Conservation (phyloP, 2,888 invertebrate genomes). For the Icerya purchasi region DNA sequence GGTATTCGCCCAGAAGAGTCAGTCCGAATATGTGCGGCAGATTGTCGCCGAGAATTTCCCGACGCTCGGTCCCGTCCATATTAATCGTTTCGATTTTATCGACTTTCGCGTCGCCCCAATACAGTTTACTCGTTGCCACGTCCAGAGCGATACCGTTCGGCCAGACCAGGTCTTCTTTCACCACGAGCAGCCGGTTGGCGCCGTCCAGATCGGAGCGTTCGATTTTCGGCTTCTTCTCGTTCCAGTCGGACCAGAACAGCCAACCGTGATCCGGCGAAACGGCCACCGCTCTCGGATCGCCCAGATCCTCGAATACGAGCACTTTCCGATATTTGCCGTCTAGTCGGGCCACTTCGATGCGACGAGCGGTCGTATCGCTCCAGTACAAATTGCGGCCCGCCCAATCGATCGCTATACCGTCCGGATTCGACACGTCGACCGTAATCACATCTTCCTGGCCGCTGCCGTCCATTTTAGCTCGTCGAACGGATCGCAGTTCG, state of each 20-base stretch:
- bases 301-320: constrained; percentile 59
- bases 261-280: constrained; percentile 68
- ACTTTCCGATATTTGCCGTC: constrained; percentile 48
- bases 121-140: constrained; percentile 39
- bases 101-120: constrained; percentile 79
- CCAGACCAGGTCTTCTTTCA: constrained; percentile 57
- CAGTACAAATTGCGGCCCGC: constrained; percentile 70
- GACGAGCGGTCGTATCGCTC: constrained; percentile 73
- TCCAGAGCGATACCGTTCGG: constrained; percentile 64
- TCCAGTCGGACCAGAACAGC: constrained; percentile 92
- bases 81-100: constrained; percentile 70
- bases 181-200: constrained; percentile 37
- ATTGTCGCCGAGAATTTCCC: constrained; percentile 56
- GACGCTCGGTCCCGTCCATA: constrained; percentile 59
- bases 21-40: constrained; percentile 76
- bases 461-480: constrained; percentile 60
- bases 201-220: constrained; percentile 72
- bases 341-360: constrained; percentile 69
- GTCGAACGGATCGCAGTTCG: constrained; percentile 44
- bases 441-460: constrained; percentile 47
- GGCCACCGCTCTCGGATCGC: constrained; percentile 77
- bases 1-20: constrained; percentile 59
- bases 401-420: constrained; percentile 76
- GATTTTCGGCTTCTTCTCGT: constrained; percentile 61
- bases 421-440: constrained; percentile 57